Evolutionary conservation across 30 jellyfish, hydroid and myxozoan species (phyloP).

Genomic region (Aurelia sp.): DNA sequence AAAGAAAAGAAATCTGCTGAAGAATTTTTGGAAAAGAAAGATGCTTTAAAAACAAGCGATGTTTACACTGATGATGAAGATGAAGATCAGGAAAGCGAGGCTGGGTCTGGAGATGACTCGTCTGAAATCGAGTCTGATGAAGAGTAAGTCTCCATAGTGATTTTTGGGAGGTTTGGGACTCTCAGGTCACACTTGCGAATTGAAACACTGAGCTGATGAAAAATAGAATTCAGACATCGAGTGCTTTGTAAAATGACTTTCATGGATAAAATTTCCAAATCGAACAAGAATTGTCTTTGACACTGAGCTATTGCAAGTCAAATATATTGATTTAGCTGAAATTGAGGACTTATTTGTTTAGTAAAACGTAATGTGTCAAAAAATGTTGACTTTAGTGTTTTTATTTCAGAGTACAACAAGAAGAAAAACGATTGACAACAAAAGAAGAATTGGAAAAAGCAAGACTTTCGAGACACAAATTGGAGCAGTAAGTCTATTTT

Average conservation of each 20-base stretch:
- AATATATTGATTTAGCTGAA: no score
- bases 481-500: slow-evolving; percentile 77
- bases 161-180: no score
- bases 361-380: no score
- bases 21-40: slow-evolving; percentile 80
- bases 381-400: no score
- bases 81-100: slow-evolving; percentile 93
- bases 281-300: no score
- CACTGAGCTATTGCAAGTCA: no score
- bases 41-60: slow-evolving; percentile 84
- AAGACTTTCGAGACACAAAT: slow-evolving; percentile 91
- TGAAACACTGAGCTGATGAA: no score
- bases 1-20: slow-evolving; percentile 80
- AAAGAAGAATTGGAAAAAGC: slow-evolving; percentile 84
- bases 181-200: no score
- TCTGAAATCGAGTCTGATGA: slow-evolving; percentile 77
- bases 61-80: slow-evolving; percentile 97
- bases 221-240: no score
- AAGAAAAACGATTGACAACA: slow-evolving; percentile 74
- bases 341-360: no score
- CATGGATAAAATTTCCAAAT: no score
- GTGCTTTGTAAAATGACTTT: no score
- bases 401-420: slow-evolving; percentile 60
- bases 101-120: slow-evolving; percentile 80
- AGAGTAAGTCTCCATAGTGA: slow-evolving; percentile 59